Evolutionary conservation across 2,888 invertebrate species (phyloP).

Genomic region (Parochlus steinenii): DNA sequence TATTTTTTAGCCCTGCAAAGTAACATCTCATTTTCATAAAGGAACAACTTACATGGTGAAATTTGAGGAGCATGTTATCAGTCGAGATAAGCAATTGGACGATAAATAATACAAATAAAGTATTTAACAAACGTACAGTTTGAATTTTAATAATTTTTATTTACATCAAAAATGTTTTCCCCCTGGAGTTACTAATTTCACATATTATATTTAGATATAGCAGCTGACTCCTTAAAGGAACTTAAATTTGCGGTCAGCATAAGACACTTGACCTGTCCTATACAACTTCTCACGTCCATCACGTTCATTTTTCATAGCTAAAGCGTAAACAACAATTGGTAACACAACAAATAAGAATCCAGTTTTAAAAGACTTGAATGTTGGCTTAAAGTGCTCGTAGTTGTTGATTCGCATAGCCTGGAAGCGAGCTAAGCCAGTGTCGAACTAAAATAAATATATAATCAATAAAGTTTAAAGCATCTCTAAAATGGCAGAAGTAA

Average conservation of each 20-base stretch:
- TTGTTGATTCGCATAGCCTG: constrained; percentile 49
- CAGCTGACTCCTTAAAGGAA: too few species aligned
- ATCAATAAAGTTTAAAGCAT: not conserved
- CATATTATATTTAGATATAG: constrained; percentile 1
- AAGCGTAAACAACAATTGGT: constrained; percentile 38
- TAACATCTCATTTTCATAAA: constrained; percentile 98
- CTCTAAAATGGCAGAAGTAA: not conserved
- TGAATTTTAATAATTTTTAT: constrained; percentile 4
- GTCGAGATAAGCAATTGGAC: constrained; percentile 80
- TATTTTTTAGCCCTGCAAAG: constrained; percentile 80
- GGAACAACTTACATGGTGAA: constrained; percentile 99
- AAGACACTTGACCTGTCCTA: constrained; percentile 55
- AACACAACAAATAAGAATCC: constrained; percentile 36
- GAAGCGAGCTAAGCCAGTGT: constrained; percentile 58
- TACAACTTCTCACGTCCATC: constrained; percentile 36
- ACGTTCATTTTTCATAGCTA: constrained; percentile 35
- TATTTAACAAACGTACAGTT: constrained; percentile 7
- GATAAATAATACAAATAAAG: constrained; percentile 43
- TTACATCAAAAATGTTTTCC: constrained; percentile 9
- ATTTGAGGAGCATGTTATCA: constrained; percentile 84
- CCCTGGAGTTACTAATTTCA: constrained; percentile 6
- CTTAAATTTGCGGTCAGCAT: constrained; percentile 55
- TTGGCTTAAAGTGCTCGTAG: constrained; percentile 50
- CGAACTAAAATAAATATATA: constrained; percentile 46
- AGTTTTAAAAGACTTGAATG: constrained; percentile 34